These are phyloP conservation scores for Sthenelais limicola DNA, from an alignment of 2,888 invertebrate species.

Conservation along the genomic window DNA sequence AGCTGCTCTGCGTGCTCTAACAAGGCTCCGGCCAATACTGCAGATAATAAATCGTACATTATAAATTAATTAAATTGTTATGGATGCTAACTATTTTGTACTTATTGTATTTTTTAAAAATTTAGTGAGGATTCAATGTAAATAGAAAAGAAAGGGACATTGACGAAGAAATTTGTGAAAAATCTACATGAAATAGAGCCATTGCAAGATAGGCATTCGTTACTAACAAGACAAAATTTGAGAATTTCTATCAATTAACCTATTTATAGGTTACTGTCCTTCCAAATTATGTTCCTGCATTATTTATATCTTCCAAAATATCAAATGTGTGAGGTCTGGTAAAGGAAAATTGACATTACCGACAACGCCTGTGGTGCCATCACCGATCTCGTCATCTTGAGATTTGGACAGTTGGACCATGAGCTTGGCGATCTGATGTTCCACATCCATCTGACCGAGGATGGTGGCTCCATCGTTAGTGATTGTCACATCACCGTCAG, in stretches of 20 bases:
- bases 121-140: too few relatives aligned
- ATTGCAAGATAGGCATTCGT: too few relatives aligned
- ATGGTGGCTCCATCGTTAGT: slow-evolving; percentile 99
- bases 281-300: too few relatives aligned
- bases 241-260: not conserved
- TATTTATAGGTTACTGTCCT: too few relatives aligned
- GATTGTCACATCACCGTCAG: slow-evolving; percentile 97
- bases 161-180: too few relatives aligned
- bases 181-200: too few relatives aligned
- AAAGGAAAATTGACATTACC: slow-evolving; percentile 72
- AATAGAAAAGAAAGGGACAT: too few relatives aligned
- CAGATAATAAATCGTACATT: slow-evolving; percentile 53
- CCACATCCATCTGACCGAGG: slow-evolving; percentile 98
- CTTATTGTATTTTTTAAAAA: too few relatives aligned
- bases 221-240: not conserved
- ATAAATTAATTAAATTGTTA: too few relatives aligned
- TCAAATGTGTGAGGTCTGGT: not conserved
- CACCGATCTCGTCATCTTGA: slow-evolving; percentile 99
- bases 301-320: too few relatives aligned
- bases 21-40: slow-evolving; percentile 87
- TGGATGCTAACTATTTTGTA: too few relatives aligned
- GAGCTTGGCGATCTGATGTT: slow-evolving; percentile 97
- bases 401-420: slow-evolving; percentile 98
- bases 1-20: slow-evolving; percentile 94
- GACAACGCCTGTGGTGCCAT: slow-evolving; percentile 99